Evolutionary conservation across 2,113 vertebrate species (phyloP), one percentile per base, ranked within the genome.

Genomic region (Entelurus aequoreus): DNA sequence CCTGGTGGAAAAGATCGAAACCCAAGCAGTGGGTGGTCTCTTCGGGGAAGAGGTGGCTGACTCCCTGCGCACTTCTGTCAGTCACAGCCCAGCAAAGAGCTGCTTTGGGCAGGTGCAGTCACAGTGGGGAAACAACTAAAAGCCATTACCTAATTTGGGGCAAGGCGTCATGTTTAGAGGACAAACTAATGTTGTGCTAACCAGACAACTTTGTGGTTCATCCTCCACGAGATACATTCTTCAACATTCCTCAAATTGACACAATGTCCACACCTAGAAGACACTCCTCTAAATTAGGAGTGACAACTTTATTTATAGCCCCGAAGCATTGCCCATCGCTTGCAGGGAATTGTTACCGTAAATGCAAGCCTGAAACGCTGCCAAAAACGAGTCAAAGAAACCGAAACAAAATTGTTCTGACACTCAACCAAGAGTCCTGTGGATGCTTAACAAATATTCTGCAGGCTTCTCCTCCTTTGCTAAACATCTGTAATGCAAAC

Each of bases 101-200:
- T 12, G 49, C 57, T 58, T 6, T 58, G 54, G 54, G 51, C 72
- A 76, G 74, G 72, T 79, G 72, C 73, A 48, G 63, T 60, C 58
- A 66, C 69, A 55, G 77, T n/a, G 52, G 62, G 69, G 37, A 46
- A 71, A 37, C 38, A 54, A 60, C 65, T 35, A 42, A 69, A 64
- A 73, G 71, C 49, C 54, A 74, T 60, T 15, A 50, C 55, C 35
- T 66, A 53, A 71, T 62, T 66, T 68, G 70, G 59, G 28, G 46
- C 52, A 63, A 46, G 40, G 8, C 40, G 4, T 9, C 10, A 42
- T 42, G 7, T 9, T 42, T 9, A 9, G 42, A 44, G 42, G 42
- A 46, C 42, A 46, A 46, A 46, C 42, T 12, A 46, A 12, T 4
- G 11, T 28, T 28, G 28, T 28, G 28, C 28, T 28, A 28, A 28